Conservation (phyloP, 2,888 invertebrate genomes). For the Arge pagana region DNA sequence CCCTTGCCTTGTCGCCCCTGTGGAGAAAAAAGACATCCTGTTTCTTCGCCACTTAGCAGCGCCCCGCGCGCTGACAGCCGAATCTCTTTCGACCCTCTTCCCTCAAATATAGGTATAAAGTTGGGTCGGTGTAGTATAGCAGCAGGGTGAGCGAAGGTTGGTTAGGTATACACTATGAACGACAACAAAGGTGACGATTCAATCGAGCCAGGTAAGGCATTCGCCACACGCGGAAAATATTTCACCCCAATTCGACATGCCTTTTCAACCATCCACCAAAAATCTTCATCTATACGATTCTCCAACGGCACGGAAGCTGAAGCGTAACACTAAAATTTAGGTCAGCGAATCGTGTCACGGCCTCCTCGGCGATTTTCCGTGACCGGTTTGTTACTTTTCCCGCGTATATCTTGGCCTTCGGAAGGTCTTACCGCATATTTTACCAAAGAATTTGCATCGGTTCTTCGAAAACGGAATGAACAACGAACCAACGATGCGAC, state of each 20-base stretch:
- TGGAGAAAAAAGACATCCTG: constrained; percentile 16
- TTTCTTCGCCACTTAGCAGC: constrained; percentile 12
- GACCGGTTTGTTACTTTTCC: too few species aligned
- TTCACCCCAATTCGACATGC: constrained; percentile 19
- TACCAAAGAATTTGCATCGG: too few species aligned
- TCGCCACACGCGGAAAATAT: constrained; percentile 21
- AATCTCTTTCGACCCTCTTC: constrained; percentile 14
- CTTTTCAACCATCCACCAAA: constrained; percentile 7
- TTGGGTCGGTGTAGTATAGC: not conserved
- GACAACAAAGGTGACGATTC: constrained; percentile 21
- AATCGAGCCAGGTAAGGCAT: constrained; percentile 20
- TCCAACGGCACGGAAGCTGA: not conserved
- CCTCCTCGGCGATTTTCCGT: constrained; percentile 17
- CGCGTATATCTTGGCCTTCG: too few species aligned
- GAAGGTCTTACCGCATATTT: too few species aligned
- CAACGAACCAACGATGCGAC: too few species aligned
- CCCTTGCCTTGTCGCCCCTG: not conserved
- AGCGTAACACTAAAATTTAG: constrained; percentile 6
- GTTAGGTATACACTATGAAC: too few species aligned
- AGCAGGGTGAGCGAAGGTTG: too few species aligned
- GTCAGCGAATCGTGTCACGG: constrained; percentile 21
- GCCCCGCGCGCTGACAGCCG: constrained; percentile 14
- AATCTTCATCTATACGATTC: too few species aligned
- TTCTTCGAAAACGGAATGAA: too few species aligned
- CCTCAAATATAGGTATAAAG: not conserved